Evolutionary conservation across 2,797 vertebrate species (phyloP).

Genomic region (Danio jaintianensis): DNA sequence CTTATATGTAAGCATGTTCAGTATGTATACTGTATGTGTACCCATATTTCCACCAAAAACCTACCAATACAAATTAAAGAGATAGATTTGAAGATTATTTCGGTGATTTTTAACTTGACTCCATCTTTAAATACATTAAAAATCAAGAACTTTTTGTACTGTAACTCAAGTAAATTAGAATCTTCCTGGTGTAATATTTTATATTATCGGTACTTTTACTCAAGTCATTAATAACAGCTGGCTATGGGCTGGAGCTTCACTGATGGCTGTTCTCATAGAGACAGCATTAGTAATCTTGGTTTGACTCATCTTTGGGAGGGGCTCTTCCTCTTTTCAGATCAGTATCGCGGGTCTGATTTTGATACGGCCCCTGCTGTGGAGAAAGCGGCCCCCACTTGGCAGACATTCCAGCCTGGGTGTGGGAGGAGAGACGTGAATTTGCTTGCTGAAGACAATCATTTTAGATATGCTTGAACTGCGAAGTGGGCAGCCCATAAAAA

Average conservation of each 20-base stretch:
- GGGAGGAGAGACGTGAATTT: constrained; percentile 61
- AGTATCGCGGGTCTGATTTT: constrained; percentile 63
- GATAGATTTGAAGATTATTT: too few relatives aligned
- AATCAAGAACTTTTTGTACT: too few relatives aligned
- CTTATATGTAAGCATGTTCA: too few relatives aligned
- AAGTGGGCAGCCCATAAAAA: constrained; percentile 69
- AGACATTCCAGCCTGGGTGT: constrained; percentile 49
- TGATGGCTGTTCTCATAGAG: constrained; percentile 10
- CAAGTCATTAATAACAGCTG: constrained; percentile 13
- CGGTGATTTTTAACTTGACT: too few relatives aligned
- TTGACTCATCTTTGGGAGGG: constrained; percentile 52
- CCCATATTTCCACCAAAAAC: too few relatives aligned
- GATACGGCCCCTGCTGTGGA: constrained; percentile 56
- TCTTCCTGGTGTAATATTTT: too few relatives aligned
- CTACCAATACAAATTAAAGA: too few relatives aligned
- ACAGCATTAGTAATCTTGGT: constrained; percentile 20
- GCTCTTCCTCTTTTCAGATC: constrained; percentile 70
- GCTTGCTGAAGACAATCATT: constrained; percentile 65
- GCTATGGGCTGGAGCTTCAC: constrained; percentile 31
- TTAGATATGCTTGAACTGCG: constrained; percentile 63
- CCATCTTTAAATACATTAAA: too few relatives aligned
- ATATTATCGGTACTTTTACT: too few relatives aligned
- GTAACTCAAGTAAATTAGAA: too few relatives aligned
- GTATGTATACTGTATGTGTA: too few relatives aligned
- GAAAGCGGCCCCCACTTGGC: constrained; percentile 49